Conservation (phyloP, 1,140 invertebrate genomes). For the Monomorium pharaonis region DNA sequence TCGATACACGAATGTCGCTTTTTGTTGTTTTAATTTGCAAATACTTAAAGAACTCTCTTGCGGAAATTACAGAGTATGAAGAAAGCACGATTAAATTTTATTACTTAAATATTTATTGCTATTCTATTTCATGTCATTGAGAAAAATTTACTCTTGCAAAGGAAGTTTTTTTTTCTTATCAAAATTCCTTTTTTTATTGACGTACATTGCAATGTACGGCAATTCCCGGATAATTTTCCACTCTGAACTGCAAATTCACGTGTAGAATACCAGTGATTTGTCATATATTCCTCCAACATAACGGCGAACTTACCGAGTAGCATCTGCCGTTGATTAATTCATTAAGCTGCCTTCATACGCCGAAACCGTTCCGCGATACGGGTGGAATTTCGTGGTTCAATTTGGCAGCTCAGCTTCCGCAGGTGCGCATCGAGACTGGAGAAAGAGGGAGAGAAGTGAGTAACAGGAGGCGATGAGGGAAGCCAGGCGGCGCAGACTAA, state of each 20-base stretch:
- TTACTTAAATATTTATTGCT: neutral
- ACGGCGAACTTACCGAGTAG: neutral
- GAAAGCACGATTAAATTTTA: neutral
- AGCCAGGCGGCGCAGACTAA: neutral
- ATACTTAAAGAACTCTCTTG: neutral
- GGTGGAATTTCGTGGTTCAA: slow-evolving; percentile 23
- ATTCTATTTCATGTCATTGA: neutral
- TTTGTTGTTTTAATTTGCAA: neutral
- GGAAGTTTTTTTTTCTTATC: neutral
- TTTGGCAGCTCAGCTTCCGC: slow-evolving; percentile 28
- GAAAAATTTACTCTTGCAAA: neutral
- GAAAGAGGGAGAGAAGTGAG: neutral
- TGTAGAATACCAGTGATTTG: slow-evolving; percentile 11
- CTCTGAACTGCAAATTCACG: neutral
- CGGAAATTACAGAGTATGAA: neutral
- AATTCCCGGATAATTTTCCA: neutral
- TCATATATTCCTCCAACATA: neutral
- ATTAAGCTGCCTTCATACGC: slow-evolving; percentile 31
- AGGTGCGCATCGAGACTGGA: neutral
- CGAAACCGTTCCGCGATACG: neutral
- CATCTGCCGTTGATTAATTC: slow-evolving; percentile 64
- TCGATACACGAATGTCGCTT: neutral
- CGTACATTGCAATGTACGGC: neutral
- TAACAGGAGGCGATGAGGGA: neutral
- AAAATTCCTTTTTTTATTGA: neutral